phyloP scores from a whole-genome alignment of 1,140 invertebrate species.

The Lerema accius region DNA sequence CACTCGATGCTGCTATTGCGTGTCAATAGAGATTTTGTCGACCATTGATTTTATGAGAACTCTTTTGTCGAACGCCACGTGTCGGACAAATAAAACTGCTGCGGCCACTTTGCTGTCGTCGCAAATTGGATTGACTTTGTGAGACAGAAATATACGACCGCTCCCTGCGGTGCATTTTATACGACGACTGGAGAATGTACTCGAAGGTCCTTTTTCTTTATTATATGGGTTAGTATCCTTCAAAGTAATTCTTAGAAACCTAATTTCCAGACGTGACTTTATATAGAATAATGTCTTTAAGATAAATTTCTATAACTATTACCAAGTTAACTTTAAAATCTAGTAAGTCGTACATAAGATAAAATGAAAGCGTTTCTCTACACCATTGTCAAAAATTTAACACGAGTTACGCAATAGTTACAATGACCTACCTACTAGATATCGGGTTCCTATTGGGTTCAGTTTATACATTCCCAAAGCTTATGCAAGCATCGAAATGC shows the following conservation, averaged over 20 bases:
- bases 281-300: too few relatives aligned
- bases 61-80: conserved; percentile 33
- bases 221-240: background rate
- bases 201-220: conserved; percentile 1
- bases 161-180: conserved; percentile 25
- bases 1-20: conserved; percentile 26
- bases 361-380: too few relatives aligned
- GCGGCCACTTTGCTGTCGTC: conserved; percentile 30
- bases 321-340: too few relatives aligned
- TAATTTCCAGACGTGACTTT: background rate
- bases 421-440: background rate
- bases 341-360: too few relatives aligned
- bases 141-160: conserved; percentile 15
- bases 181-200: conserved; percentile 4
- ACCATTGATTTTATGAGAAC: conserved; percentile 32
- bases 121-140: conserved; percentile 36
- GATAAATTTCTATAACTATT: too few relatives aligned
- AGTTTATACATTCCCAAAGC: background rate
- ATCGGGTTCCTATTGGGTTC: too few relatives aligned
- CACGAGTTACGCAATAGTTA: background rate
- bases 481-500: background rate
- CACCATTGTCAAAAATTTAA: too few relatives aligned
- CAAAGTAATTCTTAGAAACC: too few relatives aligned
- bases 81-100: conserved; percentile 30
- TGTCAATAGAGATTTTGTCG: conserved; percentile 30